A percentile compares a stretch with the other conserved stretches of the same genome.
These are phyloP conservation scores for Peromyscus maniculatus DNA, from an alignment of 2,113 vertebrate genomes.

Conservation along the genomic window DNA sequence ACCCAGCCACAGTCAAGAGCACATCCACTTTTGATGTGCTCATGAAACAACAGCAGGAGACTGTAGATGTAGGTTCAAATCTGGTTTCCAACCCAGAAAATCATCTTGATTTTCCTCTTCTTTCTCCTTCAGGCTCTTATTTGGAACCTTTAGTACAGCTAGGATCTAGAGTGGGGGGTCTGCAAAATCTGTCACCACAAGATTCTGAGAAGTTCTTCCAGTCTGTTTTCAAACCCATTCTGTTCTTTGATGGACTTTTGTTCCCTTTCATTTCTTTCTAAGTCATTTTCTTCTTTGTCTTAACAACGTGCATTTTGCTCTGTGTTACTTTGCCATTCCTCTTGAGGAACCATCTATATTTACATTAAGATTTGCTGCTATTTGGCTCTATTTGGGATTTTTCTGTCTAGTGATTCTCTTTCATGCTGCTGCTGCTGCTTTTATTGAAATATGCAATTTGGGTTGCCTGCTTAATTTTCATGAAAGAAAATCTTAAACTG, in stretches of 20 bases:
- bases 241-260: not conserved
- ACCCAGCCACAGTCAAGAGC: not conserved
- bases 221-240: not conserved
- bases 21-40: not conserved
- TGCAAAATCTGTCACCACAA: not conserved
- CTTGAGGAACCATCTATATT: not conserved
- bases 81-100: not conserved
- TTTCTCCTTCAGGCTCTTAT: not conserved
- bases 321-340: not conserved
- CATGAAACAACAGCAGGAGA: not conserved
- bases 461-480: slow-evolving; percentile 40
- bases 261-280: not conserved
- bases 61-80: not conserved
- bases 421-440: not conserved
- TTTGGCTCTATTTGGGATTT: not conserved
- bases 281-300: not conserved
- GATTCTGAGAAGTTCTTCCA: not conserved
- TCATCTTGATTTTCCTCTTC: not conserved
- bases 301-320: not conserved
- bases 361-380: not conserved
- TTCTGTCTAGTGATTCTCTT: slow-evolving; percentile 19
- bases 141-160: not conserved
- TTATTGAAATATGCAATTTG: slow-evolving; percentile 19
- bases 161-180: not conserved
- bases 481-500: slow-evolving; percentile 2